Evolutionary conservation across 2,888 invertebrate species (phyloP), one percentile per base, ranked within the genome.

Genomic region (Melanostoma mellinum): DNA sequence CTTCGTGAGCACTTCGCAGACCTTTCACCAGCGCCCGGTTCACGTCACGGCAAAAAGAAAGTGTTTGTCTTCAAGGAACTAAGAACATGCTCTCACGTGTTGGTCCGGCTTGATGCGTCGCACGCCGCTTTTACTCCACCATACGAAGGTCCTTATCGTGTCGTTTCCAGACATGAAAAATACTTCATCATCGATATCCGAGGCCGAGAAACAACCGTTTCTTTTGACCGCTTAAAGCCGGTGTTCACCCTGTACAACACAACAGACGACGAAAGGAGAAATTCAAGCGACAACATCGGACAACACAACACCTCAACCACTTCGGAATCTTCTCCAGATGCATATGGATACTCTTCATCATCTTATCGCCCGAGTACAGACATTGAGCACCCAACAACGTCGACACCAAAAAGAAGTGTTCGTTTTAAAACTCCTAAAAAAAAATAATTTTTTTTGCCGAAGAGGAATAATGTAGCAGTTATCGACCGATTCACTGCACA

Each of bases 341-440:
- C n/a, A 40, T 36, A 10, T 40, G 56, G 56, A 20, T 56, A 56
- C 20, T 10, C 36, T 38, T 38, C 56, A 40, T 40, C 56, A 56
- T 56, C 38, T 20, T 56, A 10, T 30, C 56, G 56, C 2, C 56
- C 40, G 10, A 35, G 40, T n/a, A 50, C 32, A 20, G 50, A 50
- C 32, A 3, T 30, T n/a, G n/a, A n/a, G n/a, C n/a, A n/a, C n/a
- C n/a, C n/a, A 10, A 10, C 36, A 20, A 56, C 56, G 38, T 56
- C 56, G 5, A 56, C 56, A 20, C 56, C 40, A 40, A 30, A 20
- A 40, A 10, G 56, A 36, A 2, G 38, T 6, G 56, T 56, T 56
- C 56, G 40, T 20, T 56, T 56, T 10, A 56, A 56, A n/a, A n/a
- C n/a, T n/a, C n/a, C n/a, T n/a, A n/a, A n/a, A n/a, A n/a, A n/a